Evolutionary conservation across 2,888 invertebrate species (phyloP).

Genomic region (Danaus chrysippus): DNA sequence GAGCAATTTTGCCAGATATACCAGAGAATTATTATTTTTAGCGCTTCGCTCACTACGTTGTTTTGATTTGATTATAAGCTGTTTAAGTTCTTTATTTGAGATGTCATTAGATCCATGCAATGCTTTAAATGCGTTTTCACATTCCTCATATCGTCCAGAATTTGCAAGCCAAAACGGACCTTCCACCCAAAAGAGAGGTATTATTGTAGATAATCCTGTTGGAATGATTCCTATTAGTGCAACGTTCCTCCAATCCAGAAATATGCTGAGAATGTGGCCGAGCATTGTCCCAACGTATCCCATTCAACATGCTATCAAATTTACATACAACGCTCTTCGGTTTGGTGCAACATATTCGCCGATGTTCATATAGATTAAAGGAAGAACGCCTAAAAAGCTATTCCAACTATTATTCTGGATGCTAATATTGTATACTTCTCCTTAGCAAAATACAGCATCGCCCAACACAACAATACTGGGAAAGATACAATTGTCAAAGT

Average conservation of each 20-base stretch:
- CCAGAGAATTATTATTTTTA: background rate
- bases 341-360: constrained; percentile 26
- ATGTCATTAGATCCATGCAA: constrained; percentile 28
- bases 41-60: constrained; percentile 1
- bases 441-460: constrained; percentile 27
- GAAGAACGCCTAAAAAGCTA: constrained; percentile 29
- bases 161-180: constrained; percentile 36
- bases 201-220: constrained; percentile 22
- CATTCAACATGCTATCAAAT: constrained; percentile 25
- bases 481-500: constrained; percentile 20
- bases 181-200: constrained; percentile 33
- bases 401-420: constrained; percentile 29
- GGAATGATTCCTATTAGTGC: constrained; percentile 32
- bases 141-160: constrained; percentile 31
- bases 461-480: constrained; percentile 26
- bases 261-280: constrained; percentile 30
- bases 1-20: background rate
- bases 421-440: constrained; percentile 20
- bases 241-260: constrained; percentile 33
- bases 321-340: constrained; percentile 20
- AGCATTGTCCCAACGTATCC: constrained; percentile 25
- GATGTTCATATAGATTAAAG: constrained; percentile 17
- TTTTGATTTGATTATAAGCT: constrained; percentile 18
- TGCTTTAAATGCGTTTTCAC: constrained; percentile 27
- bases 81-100: constrained; percentile 27